Conservation (phyloP, 2,888 invertebrate genomes). For the Linyphia triangularis region DNA sequence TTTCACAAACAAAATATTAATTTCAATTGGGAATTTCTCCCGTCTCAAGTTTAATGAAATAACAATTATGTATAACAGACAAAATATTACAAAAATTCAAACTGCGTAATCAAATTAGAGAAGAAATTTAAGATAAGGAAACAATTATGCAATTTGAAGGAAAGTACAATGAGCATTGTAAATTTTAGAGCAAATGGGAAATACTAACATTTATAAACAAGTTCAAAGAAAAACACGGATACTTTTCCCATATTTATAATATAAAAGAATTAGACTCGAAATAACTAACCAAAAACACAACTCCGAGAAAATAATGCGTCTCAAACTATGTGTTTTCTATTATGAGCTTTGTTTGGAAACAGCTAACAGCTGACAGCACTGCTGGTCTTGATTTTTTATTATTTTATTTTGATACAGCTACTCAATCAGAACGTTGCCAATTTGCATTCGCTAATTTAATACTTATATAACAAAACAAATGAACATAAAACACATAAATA, state of each 20-base stretch:
- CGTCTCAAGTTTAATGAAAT: too few species aligned
- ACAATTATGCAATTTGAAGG: background rate
- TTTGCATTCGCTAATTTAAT: background rate
- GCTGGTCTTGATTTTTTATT: background rate
- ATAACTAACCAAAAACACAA: background rate
- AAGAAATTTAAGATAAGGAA: background rate
- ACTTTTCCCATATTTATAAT: background rate
- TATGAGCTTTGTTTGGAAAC: constrained; percentile 26
- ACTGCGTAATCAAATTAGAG: background rate
- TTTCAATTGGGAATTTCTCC: too few species aligned
- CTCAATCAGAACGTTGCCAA: background rate
- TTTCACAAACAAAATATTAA: too few species aligned
- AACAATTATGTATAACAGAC: too few species aligned
- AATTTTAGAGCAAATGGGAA: background rate
- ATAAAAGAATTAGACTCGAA: background rate
- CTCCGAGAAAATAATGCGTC: background rate
- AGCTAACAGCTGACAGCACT: constrained; percentile 30
- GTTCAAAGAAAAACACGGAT: background rate
- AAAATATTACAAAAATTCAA: background rate
- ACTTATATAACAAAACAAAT: too few species aligned
- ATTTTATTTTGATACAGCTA: constrained; percentile 16
- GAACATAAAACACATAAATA: too few species aligned
- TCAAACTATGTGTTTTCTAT: constrained; percentile 19
- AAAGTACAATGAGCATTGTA: background rate
- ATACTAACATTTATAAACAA: background rate